A percentile compares a stretch with the other conserved stretches of the same genome.
phyloP scores from a whole-genome alignment of 2,113 vertebrate genomes.

The Erpornis zantholeuca region DNA sequence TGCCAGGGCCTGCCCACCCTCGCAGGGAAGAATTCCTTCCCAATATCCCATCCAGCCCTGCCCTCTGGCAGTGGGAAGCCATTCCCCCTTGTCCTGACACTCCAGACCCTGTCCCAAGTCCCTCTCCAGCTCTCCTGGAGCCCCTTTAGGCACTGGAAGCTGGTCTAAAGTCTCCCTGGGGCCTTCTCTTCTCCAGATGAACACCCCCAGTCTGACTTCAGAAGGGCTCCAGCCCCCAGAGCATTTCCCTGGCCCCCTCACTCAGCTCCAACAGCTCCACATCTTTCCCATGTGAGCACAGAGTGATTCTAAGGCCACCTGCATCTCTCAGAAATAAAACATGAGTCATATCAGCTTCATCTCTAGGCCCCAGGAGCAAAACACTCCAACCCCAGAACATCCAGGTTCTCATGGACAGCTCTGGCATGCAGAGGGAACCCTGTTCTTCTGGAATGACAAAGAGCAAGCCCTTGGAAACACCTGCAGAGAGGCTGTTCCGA shows the following conservation, averaged over 20 bases:
- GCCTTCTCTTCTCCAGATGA: background rate
- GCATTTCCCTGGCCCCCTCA: background rate
- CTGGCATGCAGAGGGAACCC: background rate
- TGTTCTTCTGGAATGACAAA: background rate
- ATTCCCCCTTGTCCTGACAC: background rate
- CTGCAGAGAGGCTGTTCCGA: background rate
- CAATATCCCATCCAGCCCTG: background rate
- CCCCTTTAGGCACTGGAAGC: background rate
- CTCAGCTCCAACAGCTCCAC: background rate
- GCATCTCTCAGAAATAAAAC: background rate
- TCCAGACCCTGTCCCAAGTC: rapidly evolving
- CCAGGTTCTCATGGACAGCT: background rate
- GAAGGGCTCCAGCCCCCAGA: background rate
- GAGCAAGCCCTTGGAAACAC: background rate
- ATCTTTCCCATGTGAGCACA: background rate
- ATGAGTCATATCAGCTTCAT: background rate
- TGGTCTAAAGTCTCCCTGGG: background rate
- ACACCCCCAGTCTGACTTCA: background rate
- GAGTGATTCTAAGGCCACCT: background rate
- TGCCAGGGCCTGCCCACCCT: background rate
- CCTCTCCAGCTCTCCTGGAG: background rate
- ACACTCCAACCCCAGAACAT: background rate
- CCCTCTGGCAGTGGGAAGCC: background rate
- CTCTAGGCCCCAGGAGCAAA: background rate
- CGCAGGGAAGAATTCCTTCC: background rate